These are phyloP conservation scores for Panzeria rudis DNA, from an alignment of 2,888 invertebrate species.

Conservation along the genomic window DNA sequence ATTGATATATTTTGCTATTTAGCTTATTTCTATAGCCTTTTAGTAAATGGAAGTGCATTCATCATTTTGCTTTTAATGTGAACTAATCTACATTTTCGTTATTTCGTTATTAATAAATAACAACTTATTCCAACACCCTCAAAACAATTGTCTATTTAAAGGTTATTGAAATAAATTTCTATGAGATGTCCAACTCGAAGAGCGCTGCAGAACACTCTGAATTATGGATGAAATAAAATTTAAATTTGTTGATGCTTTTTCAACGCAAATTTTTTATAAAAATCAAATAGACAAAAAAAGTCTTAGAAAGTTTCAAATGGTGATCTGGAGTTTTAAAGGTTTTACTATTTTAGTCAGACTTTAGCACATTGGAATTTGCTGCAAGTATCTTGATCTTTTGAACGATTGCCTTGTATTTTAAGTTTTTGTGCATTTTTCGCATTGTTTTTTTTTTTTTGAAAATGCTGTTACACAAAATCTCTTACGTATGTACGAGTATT, in stretches of 20 bases:
- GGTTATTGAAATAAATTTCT: constrained; percentile 55
- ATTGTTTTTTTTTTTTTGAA: not conserved
- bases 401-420: not conserved
- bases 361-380: not conserved
- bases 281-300: too few relatives aligned
- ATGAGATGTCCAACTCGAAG: constrained; percentile 24
- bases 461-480: not conserved
- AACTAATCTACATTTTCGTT: constrained; percentile 27
- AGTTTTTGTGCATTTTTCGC: not conserved
- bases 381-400: not conserved
- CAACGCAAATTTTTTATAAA: too few relatives aligned
- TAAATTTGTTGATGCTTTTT: too few relatives aligned
- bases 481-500: not conserved
- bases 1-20: constrained; percentile 23
- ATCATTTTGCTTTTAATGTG: constrained; percentile 11
- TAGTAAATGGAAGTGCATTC: constrained; percentile 58
- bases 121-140: constrained; percentile 63
- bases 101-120: constrained; percentile 43
- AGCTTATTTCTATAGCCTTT: constrained; percentile 33
- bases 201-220: not conserved
- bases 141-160: constrained; percentile 59
- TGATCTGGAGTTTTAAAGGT: not conserved
- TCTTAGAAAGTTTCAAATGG: too few relatives aligned
- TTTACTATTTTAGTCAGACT: not conserved
- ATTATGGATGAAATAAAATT: not conserved